Evolutionary conservation across 1,140 invertebrate species (phyloP).

Genomic region (Marisa cornuarietis): DNA sequence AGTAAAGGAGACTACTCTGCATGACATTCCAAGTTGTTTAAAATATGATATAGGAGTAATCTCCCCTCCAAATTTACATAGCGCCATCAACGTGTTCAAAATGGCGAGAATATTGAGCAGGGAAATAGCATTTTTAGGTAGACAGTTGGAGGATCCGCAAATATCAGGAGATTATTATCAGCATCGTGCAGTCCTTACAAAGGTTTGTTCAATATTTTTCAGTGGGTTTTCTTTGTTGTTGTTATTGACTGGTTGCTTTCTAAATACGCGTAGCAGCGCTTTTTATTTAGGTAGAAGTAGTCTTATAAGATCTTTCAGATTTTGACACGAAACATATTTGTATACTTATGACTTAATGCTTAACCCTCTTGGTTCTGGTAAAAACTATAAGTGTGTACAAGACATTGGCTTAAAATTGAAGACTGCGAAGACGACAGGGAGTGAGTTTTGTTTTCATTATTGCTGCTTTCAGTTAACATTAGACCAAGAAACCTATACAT

Average conservation of each 20-base stretch:
- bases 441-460: too few relatives aligned
- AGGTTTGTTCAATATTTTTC: not conserved
- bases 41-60: not conserved
- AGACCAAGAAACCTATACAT: too few relatives aligned
- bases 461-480: too few relatives aligned
- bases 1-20: not conserved
- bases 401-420: too few relatives aligned
- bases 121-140: conserved; percentile 7
- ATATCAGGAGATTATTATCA: conserved; percentile 10
- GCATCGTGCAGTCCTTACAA: not conserved
- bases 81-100: conserved; percentile 1
- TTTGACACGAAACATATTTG: not conserved
- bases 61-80: not conserved
- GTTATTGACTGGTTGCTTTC: too few relatives aligned
- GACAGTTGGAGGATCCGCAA: conserved; percentile 8
- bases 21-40: not conserved
- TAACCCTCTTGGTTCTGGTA: too few relatives aligned
- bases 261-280: too few relatives aligned
- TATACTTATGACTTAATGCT: not conserved
- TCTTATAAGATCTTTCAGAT: too few relatives aligned
- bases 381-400: too few relatives aligned
- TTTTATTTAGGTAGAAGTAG: too few relatives aligned
- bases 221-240: too few relatives aligned
- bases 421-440: too few relatives aligned
- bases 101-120: not conserved